phyloP scores from a whole-genome alignment of 2,113 vertebrate species.

The Dasyurus viverrinus region DNA sequence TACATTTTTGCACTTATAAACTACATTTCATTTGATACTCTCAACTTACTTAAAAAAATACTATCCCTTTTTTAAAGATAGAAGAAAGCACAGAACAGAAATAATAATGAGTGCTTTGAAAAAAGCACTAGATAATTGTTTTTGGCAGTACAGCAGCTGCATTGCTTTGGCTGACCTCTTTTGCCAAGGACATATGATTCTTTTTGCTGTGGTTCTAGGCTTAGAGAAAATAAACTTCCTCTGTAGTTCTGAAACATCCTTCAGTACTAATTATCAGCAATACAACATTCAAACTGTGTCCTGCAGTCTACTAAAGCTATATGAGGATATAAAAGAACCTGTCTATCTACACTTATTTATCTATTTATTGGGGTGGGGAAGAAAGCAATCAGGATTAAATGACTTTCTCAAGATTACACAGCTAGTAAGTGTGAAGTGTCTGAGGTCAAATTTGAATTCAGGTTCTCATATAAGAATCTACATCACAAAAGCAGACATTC shows the following conservation, averaged over 20 bases:
- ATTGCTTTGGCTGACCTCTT: no score
- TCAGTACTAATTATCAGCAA: neutral
- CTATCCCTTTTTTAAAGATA: neutral
- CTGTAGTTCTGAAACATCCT: neutral
- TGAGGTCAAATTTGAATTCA: no score
- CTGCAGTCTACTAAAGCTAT: neutral
- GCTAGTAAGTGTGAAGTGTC: no score
- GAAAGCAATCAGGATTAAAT: no score
- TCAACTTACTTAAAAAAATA: neutral
- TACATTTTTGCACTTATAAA: neutral
- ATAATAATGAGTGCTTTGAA: neutral
- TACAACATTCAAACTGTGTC: neutral
- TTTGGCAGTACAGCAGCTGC: no score
- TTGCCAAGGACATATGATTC: no score
- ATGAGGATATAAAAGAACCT: neutral
- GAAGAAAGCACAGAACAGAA: neutral
- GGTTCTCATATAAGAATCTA: neutral
- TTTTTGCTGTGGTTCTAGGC: no score
- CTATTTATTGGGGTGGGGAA: no score
- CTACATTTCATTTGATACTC: neutral
- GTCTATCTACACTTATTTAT: no score
- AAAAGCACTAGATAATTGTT: no score
- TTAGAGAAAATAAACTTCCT: neutral
- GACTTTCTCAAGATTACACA: no score
- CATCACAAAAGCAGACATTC: neutral